These are phyloP conservation scores for Ascaphus truei DNA, from an alignment of 2,113 vertebrate species.

Conservation along the genomic window DNA sequence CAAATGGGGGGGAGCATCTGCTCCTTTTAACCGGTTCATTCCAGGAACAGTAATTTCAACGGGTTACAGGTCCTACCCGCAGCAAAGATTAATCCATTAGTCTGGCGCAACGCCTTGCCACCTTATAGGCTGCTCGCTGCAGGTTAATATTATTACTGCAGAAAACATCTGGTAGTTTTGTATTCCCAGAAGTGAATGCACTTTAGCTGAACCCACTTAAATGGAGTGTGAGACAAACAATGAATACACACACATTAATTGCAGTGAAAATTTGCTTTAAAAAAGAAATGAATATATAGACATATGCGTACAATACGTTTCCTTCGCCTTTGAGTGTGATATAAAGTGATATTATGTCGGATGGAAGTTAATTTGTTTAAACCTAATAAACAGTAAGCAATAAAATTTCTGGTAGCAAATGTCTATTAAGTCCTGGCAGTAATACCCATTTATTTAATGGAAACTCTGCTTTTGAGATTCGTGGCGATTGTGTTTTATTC, in stretches of 20 bases:
- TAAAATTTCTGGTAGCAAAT: not conserved
- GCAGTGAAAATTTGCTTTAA: not conserved
- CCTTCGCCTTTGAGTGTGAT: not conserved
- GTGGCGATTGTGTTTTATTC: not conserved
- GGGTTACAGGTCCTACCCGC: too few relatives aligned
- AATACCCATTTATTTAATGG: conserved; percentile 20
- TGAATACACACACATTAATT: not conserved
- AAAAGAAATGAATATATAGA: not conserved
- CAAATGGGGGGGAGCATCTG: too few relatives aligned
- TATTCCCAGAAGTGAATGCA: too few relatives aligned
- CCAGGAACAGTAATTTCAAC: too few relatives aligned
- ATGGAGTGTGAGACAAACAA: not conserved
- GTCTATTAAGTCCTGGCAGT: conserved; percentile 1
- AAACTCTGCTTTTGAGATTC: not conserved
- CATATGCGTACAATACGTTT: not conserved
- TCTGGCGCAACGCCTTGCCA: too few relatives aligned
- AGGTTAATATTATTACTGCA: too few relatives aligned
- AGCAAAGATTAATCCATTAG: too few relatives aligned
- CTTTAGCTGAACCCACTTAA: not conserved
- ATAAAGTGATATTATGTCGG: not conserved
- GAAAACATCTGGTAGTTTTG: too few relatives aligned
- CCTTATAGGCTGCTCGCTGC: too few relatives aligned
- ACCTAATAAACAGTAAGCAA: conserved; percentile 4
- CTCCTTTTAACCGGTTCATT: too few relatives aligned
- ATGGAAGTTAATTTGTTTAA: not conserved